Evolutionary conservation across 2,888 invertebrate genomes (phyloP), one percentile per base, ranked within the genome.

Genomic region (Latheticus oryzae): DNA sequence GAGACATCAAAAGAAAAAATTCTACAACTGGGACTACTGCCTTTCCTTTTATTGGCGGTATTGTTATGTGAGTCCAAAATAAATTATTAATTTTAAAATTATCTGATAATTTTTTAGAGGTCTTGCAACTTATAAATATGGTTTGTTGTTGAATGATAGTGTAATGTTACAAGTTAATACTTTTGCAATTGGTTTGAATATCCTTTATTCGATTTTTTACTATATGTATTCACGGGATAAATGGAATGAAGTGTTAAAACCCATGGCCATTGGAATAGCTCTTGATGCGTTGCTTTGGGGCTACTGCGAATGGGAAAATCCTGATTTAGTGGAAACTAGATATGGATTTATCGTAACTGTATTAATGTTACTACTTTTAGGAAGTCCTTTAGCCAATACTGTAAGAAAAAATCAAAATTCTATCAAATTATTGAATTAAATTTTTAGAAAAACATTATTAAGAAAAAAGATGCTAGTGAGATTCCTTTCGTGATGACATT

Each of bases 401-500:
- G 90, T 89, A 73, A 13, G 23, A 37, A n/a, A 38, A 17, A 9
- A n/a, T n/a, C n/a, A n/a, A n/a, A n/a, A n/a, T n/a, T n/a, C n/a
- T n/a, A n/a, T n/a, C n/a, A n/a, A n/a, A n/a, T n/a, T n/a, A n/a
- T n/a, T n/a, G n/a, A n/a, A n/a, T n/a, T n/a, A n/a, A n/a, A n/a
- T n/a, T n/a, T 82, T 45, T 81, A 93, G 93, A 83, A 83, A 65
- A 83, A 89, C 53, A 89, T 97, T 48, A 85, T 97, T 19, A 82
- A 81, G 71, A 89, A 89, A 8, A 87, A 91, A 79, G 93, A 90
- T 76, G 92, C 95, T 0, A 92, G 90, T 59, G 87, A 88, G 23
- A 82, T 97, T 78, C 95, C 96, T 2, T 92, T 96, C 75, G 92
- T 94, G 4, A 82, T 97, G 55, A 94, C 95, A 70, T 78, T 92